Evolutionary conservation across 2,888 invertebrate genomes (phyloP), one percentile per base, ranked within the genome.

Genomic region (Alloplasta piceator): DNA sequence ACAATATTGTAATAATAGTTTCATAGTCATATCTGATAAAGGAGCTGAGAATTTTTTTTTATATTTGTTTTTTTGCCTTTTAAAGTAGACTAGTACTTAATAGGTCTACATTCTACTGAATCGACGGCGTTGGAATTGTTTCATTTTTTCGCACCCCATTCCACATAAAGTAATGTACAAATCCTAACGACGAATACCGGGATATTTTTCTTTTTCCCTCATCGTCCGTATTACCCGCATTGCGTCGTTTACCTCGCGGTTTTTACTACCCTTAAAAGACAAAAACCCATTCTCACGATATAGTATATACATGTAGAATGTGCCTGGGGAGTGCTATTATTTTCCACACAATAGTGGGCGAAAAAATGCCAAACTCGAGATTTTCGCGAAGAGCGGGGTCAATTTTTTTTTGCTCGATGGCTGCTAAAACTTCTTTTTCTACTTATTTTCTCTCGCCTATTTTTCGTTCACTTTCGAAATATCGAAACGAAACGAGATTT

Each of bases 141-240:
- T 56, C 7, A 36, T 10, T 5, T 38, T 6, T 10, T 14, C 58
- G 10, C 10, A 9, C 38, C 36, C 3, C 14, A 14, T 5, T 58
- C 5, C 10, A 10, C 26, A 5, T 0, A 58, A 58, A 58, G 12
- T 36, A 58, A 7, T 36, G 10, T 58, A 58, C 10, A 9, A 9
- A n/a, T 2, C 26, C 26, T 26, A 26, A 26, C 26, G 26, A 26
- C 6, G n/a, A 38, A 58, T 58, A 38, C n/a, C 9, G 16, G 6
- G 16, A 9, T 9, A 9, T 12, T 6, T 52, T 55, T 9, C 16
- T 16, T 55, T 5, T 3, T 26, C 3, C 3, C 26, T 26, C 43
- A 43, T 26, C 7, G 10, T 43, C 26, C 43, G 16, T 63, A 41
- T 14, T 43, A 43, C 43, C 61, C 61, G 61, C 61, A 63, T 43